Conservation (phyloP, 2,888 invertebrate species). For the Heliconius ethilla region DNA sequence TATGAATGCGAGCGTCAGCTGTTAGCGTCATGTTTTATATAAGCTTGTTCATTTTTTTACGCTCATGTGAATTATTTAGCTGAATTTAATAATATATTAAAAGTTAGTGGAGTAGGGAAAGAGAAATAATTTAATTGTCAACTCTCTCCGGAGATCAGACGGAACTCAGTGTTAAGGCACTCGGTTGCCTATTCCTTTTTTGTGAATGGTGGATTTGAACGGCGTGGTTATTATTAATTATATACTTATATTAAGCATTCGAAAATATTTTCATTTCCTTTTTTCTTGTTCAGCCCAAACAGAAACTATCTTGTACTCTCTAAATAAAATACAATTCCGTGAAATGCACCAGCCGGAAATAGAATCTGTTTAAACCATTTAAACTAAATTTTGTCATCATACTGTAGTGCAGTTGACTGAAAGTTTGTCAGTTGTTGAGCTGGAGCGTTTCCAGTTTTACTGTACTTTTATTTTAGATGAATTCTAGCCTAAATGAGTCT, state of each 20-base stretch:
- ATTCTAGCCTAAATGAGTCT: background rate
- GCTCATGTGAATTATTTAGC: background rate
- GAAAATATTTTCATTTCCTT: no score
- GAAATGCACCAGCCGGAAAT: slow-evolving; percentile 17
- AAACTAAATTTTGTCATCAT: background rate
- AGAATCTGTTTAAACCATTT: background rate
- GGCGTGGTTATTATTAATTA: no score
- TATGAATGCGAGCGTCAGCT: background rate
- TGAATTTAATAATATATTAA: background rate
- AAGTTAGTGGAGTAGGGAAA: background rate
- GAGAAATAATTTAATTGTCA: background rate
- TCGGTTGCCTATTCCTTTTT: no score
- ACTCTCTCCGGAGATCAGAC: no score
- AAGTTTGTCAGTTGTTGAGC: slow-evolving; percentile 19
- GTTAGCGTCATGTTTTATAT: background rate
- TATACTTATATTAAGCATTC: no score
- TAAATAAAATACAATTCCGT: background rate
- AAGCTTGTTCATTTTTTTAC: background rate
- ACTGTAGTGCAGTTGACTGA: slow-evolving; percentile 6
- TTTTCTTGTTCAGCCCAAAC: no score
- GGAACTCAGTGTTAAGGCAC: no score
- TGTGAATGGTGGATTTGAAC: no score
- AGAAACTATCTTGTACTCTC: no score
- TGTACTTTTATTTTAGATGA: background rate
- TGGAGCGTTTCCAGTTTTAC: background rate